Conservation (phyloP, 2,113 vertebrate genomes). For the Macquaria australasica region DNA sequence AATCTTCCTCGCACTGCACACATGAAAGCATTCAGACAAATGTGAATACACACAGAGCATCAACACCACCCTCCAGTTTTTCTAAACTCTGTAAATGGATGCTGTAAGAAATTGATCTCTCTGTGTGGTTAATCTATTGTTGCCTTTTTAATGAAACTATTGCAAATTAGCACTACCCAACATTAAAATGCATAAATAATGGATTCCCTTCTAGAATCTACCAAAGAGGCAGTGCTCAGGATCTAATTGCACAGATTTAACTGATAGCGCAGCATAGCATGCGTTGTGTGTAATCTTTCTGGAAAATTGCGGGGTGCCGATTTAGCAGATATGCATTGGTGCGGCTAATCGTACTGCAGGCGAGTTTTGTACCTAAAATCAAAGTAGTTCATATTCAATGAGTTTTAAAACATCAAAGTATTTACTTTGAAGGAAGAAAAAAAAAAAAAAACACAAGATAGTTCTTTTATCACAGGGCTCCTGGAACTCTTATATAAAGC, state of each 20-base stretch:
- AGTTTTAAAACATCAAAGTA: constrained; percentile 63
- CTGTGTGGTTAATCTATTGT: constrained; percentile 70
- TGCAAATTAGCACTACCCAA: constrained; percentile 70
- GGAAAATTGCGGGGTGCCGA: constrained; percentile 68
- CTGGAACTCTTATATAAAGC: constrained; percentile 37
- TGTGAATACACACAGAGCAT: neutral
- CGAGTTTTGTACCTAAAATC: constrained; percentile 63
- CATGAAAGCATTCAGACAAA: constrained; percentile 16
- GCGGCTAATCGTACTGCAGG: constrained; percentile 61
- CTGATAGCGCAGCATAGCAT: constrained; percentile 35
- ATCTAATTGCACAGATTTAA: constrained; percentile 67
- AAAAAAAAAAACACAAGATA: neutral
- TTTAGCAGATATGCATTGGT: constrained; percentile 64
- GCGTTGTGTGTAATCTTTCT: constrained; percentile 69
- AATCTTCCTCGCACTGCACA: constrained; percentile 1
- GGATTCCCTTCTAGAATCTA: constrained; percentile 68
- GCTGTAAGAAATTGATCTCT: constrained; percentile 75
- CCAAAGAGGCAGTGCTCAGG: constrained; percentile 47
- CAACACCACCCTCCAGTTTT: constrained; percentile 21
- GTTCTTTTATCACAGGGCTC: constrained; percentile 19
- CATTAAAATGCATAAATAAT: constrained; percentile 78
- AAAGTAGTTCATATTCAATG: constrained; percentile 51
- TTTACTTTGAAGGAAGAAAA: constrained; percentile 37
- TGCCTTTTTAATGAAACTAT: constrained; percentile 77
- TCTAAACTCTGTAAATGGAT: constrained; percentile 67